Evolutionary conservation across 2,797 vertebrate species (phyloP), one percentile per base, ranked within the genome.

Genomic region (Dendrocincla fuliginosa): DNA sequence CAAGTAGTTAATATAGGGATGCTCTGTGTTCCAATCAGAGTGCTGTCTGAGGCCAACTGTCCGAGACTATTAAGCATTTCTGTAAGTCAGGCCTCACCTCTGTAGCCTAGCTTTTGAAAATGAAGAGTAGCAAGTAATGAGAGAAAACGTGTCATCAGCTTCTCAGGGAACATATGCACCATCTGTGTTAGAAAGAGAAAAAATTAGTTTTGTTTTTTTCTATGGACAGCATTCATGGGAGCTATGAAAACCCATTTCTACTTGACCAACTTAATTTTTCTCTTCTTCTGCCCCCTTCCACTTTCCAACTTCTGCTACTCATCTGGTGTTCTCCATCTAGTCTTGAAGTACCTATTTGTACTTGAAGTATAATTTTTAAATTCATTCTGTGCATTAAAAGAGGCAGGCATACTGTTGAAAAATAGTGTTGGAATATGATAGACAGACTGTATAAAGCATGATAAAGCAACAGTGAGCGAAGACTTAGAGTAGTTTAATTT

Each of bases 271-370:
- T 39, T n/a, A 27, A 0, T 23, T 19, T 49, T 33, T 81, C 16
- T 52, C 10, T 6, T 27, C 9, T 27, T 10, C 42, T 6, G 0
- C 5, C 5, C 2, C 6, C 8, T 6, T 2, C 18, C 17, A 2
- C 23, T 73, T 81, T 74, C 5, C 32, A 75, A 30, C n/a, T 70
- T 59, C 47, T 87, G 52, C 30, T 63, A 2, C 35, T 69, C 50
- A 16, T 28, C 47, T 92, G 41, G 6, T 42, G 47, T 77, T 74
- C 15, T 60, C 69, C 30, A 14, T 49, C 7, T 39, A 32, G 53
- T 61, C 37, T 87, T 80, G 42, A 87, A 89, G 53, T 49, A 18
- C 5, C 10, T 73, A 4, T 3, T 84, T 71, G 84, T 52, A 64
- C 27, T 39, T 60, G 41, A 67, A 76, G 19, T 78, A 32, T 78